Evolutionary conservation across 2,888 invertebrate species (phyloP).

Genomic region (Caenorhabditis zanzibari): DNA sequence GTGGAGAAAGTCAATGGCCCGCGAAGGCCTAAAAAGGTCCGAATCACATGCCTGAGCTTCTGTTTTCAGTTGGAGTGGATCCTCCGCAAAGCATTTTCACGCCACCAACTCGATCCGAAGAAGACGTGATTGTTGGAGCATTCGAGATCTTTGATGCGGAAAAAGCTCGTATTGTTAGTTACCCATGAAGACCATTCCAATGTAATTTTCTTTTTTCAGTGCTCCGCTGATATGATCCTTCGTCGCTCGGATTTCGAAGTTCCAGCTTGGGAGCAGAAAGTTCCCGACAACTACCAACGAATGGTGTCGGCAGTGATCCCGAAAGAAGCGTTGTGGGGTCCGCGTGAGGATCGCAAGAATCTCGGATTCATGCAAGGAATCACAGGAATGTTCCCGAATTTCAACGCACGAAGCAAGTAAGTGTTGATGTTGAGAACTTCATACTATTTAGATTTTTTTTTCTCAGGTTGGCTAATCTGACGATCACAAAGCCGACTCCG

Average conservation of each 20-base stretch:
- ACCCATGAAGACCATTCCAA: too few species aligned
- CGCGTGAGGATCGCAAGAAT: constrained; percentile 44
- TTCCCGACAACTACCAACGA: constrained; percentile 19
- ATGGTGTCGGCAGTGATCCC: constrained; percentile 2
- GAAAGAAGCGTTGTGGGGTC: constrained; percentile 57
- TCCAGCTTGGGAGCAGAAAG: constrained; percentile 46
- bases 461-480: constrained; percentile 27
- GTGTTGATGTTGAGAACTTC: neutral
- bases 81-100: constrained; percentile 25
- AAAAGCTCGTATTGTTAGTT: constrained; percentile 52
- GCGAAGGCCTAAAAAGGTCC: too few species aligned
- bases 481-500: constrained; percentile 33
- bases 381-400: constrained; percentile 17
- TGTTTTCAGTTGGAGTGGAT: neutral
- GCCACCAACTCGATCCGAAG: constrained; percentile 5
- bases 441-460: neutral
- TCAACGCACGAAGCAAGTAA: constrained; percentile 23
- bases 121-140: constrained; percentile 36
- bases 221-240: constrained; percentile 46
- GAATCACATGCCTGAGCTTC: too few species aligned
- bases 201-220: constrained; percentile 10
- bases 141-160: constrained; percentile 61
- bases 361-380: constrained; percentile 20
- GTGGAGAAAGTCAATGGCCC: too few species aligned
- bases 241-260: constrained; percentile 54